A percentile compares a stretch with the other conserved stretches of the same genome.
These are phyloP conservation scores for Muscicapa adusta DNA, from an alignment of 2,113 vertebrate species.

Conservation along the genomic window DNA sequence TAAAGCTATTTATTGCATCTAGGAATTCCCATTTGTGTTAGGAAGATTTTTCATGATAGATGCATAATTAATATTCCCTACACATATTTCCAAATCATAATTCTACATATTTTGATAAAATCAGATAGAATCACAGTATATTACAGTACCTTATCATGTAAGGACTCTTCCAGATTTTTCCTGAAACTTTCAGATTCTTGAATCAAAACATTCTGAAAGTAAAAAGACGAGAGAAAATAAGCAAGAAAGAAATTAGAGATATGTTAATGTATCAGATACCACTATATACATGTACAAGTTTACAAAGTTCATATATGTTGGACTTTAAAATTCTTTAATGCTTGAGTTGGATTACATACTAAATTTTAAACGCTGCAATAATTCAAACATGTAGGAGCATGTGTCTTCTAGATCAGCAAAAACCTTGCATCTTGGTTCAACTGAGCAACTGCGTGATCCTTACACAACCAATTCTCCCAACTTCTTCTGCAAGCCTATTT, in stretches of 20 bases:
- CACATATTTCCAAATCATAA: neutral
- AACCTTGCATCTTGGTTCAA: neutral
- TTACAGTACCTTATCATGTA: conserved; percentile 91
- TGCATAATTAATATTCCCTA: neutral
- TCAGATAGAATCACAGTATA: neutral
- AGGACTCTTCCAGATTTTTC: conserved; percentile 95
- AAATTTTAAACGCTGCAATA: neutral
- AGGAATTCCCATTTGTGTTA: neutral
- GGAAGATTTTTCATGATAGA: neutral
- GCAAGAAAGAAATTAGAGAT: neutral
- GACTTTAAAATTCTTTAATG: neutral
- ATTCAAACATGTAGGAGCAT: neutral
- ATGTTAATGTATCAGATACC: neutral
- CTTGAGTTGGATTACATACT: neutral
- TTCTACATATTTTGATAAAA: neutral
- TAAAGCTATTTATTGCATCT: neutral
- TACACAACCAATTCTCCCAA: neutral
- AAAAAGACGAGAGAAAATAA: neutral
- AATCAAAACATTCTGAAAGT: conserved; percentile 89
- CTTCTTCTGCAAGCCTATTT: neutral
- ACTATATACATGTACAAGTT: neutral
- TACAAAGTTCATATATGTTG: neutral
- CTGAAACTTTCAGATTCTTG: conserved; percentile 96
- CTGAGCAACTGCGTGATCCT: neutral
- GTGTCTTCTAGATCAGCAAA: neutral